Evolutionary conservation across 2,113 vertebrate genomes (phyloP).

Genomic region (Boleophthalmus pectinirostris): DNA sequence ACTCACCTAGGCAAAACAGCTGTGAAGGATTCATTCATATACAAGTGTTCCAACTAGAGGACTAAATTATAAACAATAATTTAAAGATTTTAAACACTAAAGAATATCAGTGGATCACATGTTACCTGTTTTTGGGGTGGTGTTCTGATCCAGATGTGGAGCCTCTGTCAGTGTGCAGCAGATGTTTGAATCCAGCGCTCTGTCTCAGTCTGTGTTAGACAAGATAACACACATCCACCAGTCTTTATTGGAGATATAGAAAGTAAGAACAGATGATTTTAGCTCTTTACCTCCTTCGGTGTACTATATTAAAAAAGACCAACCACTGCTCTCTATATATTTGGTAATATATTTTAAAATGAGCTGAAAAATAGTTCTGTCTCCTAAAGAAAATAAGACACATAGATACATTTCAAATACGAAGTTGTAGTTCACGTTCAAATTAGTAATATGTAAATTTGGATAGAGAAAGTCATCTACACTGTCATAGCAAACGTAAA

Average conservation of each 20-base stretch:
- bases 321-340: slow-evolving; percentile 19
- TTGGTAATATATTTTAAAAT: neutral
- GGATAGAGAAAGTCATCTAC: too few species aligned
- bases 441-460: too few species aligned
- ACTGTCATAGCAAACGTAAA: too few species aligned
- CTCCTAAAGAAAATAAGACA: neutral
- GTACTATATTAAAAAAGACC: slow-evolving; percentile 49
- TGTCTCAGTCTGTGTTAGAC: slow-evolving; percentile 21
- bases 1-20: neutral
- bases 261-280: slow-evolving; percentile 51
- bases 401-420: too few species aligned
- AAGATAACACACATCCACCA: slow-evolving; percentile 28
- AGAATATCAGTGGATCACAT: neutral
- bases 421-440: too few species aligned
- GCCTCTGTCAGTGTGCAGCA: slow-evolving; percentile 46
- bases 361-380: neutral
- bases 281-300: slow-evolving; percentile 34
- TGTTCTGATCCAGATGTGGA: slow-evolving; percentile 59
- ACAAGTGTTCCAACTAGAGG: too few species aligned
- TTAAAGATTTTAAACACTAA: neutral
- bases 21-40: too few species aligned
- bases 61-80: neutral
- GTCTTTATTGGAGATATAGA: slow-evolving; percentile 11
- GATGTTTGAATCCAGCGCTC: slow-evolving; percentile 37
- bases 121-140: slow-evolving; percentile 52